Percentiles rank a stretch among this genome's conserved stretches.
These are phyloP conservation scores for Lichenostomus cassidix DNA, from an alignment of 2,113 vertebrate genomes.

Conservation along the genomic window DNA sequence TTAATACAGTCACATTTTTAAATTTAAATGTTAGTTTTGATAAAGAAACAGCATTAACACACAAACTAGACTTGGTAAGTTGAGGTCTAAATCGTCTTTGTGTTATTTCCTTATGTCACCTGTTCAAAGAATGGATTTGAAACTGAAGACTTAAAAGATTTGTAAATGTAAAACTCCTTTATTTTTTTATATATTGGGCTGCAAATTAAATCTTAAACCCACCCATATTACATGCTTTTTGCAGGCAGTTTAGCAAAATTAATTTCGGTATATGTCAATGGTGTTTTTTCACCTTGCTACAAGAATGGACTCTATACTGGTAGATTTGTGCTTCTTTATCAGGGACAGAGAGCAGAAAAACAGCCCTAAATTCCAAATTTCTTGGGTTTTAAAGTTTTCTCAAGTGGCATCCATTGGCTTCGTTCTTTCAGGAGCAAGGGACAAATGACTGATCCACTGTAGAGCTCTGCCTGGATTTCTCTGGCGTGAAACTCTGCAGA, in stretches of 20 bases:
- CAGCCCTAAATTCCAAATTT: neutral
- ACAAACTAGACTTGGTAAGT: neutral
- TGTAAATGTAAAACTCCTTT: neutral
- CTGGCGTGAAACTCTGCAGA: neutral
- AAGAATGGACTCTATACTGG: neutral
- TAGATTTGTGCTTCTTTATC: neutral
- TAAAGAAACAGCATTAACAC: neutral
- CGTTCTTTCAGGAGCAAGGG: neutral
- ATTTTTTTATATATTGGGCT: neutral
- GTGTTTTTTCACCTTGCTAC: neutral
- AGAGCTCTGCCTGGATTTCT: neutral
- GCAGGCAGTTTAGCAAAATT: neutral
- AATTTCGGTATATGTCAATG: neutral
- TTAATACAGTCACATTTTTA: neutral
- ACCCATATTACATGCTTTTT: neutral
- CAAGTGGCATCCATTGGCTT: neutral
- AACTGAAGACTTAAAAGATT: neutral
- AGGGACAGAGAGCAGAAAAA: neutral
- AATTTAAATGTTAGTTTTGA: neutral
- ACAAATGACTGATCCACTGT: neutral
- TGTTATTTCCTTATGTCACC: neutral
- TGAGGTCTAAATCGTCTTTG: neutral
- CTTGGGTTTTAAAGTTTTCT: neutral
- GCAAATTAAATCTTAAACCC: neutral
- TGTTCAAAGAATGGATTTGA: neutral